A percentile compares a stretch with the other conserved stretches of the same genome.
Conservation (phyloP, 2,113 vertebrate species). For the Aramus guarauna region DNA sequence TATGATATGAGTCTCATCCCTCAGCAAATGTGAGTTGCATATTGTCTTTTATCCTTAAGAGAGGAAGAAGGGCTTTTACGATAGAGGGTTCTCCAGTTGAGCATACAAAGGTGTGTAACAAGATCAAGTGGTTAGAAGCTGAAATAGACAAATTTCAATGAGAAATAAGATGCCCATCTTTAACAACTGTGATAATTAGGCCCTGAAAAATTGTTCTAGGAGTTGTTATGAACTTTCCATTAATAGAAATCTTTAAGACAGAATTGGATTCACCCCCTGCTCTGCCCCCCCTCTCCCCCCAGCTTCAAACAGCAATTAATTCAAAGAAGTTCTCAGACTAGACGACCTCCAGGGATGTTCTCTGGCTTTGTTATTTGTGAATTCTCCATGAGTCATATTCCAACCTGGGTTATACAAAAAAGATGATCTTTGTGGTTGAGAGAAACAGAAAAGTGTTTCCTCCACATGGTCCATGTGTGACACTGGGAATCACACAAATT, state of each 20-base stretch:
- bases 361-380: not conserved
- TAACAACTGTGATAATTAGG: not conserved
- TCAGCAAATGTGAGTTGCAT: not conserved
- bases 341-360: not conserved
- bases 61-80: not conserved
- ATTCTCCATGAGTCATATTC: not conserved
- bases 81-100: not conserved
- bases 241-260: conserved; percentile 25
- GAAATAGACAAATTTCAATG: not conserved
- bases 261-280: not conserved
- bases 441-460: not conserved
- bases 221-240: not conserved
- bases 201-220: not conserved
- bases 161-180: not conserved
- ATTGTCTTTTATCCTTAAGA: not conserved
- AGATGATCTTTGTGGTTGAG: not conserved
- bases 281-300: too few species aligned
- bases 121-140: not conserved
- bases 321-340: not conserved
- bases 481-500: not conserved
- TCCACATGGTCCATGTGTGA: not conserved
- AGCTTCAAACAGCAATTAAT: conserved; percentile 22
- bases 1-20: not conserved
- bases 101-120: not conserved
- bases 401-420: not conserved